phyloP scores from a whole-genome alignment of 2,888 invertebrate species.

The Macropis europaea region DNA sequence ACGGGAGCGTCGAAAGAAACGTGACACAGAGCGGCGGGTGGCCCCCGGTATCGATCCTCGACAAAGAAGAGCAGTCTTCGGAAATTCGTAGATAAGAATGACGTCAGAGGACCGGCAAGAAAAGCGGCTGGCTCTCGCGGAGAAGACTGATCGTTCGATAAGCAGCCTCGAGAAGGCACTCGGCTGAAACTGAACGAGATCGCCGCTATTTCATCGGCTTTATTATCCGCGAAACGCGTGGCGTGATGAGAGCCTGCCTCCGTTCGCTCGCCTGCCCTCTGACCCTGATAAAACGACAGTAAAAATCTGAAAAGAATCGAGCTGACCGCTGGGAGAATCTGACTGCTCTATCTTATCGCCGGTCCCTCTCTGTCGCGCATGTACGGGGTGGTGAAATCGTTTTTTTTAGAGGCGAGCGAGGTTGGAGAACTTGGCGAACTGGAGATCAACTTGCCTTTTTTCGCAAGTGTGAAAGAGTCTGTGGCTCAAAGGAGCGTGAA shows the following conservation, averaged over 20 bases:
- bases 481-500: too few species aligned
- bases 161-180: neutral
- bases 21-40: too few species aligned
- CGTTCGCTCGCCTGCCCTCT: slow-evolving; percentile 58
- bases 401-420: too few species aligned
- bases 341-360: slow-evolving; percentile 44
- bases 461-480: too few species aligned
- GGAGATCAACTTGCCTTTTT: too few species aligned
- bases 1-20: too few species aligned
- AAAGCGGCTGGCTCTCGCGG: too few species aligned
- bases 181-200: slow-evolving; percentile 62
- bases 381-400: too few species aligned
- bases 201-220: slow-evolving; percentile 68
- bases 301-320: slow-evolving; percentile 2
- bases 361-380: slow-evolving; percentile 6
- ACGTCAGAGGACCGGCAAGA: too few species aligned
- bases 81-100: neutral
- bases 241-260: slow-evolving; percentile 63
- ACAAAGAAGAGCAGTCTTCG: too few species aligned
- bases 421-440: too few species aligned
- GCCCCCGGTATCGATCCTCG: too few species aligned
- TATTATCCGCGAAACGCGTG: slow-evolving; percentile 66
- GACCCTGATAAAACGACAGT: slow-evolving; percentile 27
- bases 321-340: neutral
- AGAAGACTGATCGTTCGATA: neutral